These are phyloP conservation scores for Ochropleura leucogaster DNA, from an alignment of 2,888 invertebrate species.

Conservation along the genomic window DNA sequence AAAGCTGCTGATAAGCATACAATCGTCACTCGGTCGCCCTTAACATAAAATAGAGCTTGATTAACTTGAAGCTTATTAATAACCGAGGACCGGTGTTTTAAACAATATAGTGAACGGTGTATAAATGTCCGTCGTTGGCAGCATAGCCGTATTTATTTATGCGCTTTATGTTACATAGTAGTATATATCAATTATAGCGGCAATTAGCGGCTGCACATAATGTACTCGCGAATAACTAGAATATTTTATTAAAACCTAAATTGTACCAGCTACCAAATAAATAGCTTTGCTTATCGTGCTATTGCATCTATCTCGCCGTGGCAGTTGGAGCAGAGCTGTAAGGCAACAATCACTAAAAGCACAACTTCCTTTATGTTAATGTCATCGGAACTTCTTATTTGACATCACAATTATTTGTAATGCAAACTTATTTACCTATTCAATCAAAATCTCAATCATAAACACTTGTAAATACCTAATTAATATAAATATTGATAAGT, in stretches of 20 bases:
- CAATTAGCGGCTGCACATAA: slow-evolving; percentile 22
- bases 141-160: slow-evolving; percentile 9
- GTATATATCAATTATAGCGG: slow-evolving; percentile 34
- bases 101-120: slow-evolving; percentile 17
- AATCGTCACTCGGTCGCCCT: slow-evolving; percentile 2
- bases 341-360: neutral
- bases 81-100: neutral
- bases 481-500: neutral
- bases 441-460: neutral
- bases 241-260: slow-evolving; percentile 25
- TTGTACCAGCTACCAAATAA: neutral
- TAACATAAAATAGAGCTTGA: slow-evolving; percentile 11
- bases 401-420: neutral
- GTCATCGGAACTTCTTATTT: neutral
- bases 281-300: neutral
- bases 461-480: neutral
- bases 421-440: neutral
- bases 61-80: slow-evolving; percentile 21
- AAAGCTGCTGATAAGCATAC: too few relatives aligned
- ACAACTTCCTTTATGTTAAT: neutral
- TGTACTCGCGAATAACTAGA: slow-evolving; percentile 1
- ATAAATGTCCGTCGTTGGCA: slow-evolving; percentile 12
- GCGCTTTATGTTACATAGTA: slow-evolving; percentile 28
- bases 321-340: neutral
- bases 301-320: neutral